Conservation (phyloP, 2,888 invertebrate genomes). For the Hipparchia sbordonii region DNA sequence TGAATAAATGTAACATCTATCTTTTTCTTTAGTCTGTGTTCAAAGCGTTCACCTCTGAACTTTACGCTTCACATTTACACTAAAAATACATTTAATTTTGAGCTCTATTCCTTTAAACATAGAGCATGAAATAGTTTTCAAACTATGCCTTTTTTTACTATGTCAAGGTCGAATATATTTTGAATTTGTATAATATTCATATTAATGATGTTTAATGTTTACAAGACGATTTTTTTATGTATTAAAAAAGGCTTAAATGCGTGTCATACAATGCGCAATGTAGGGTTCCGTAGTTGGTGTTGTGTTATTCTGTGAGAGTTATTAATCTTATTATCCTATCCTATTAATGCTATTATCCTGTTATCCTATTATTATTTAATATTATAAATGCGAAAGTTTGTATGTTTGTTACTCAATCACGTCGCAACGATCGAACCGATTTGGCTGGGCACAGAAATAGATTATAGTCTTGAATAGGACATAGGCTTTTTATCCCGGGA, state of each 20-base stretch:
- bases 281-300: no score
- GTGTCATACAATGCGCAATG: no score
- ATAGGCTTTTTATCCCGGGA: no score
- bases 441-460: no score
- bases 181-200: constrained; percentile 2
- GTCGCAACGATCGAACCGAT: no score
- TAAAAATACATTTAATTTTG: neutral
- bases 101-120: neutral
- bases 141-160: neutral
- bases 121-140: neutral
- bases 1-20: neutral
- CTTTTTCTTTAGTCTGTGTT: neutral
- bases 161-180: constrained; percentile 1
- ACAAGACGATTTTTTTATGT: neutral
- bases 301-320: no score
- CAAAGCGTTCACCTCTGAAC: constrained; percentile 10
- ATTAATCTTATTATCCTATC: no score
- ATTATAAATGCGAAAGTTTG: no score
- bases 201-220: constrained; percentile 17
- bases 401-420: no score
- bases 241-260: neutral
- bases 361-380: no score
- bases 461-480: no score
- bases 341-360: no score
- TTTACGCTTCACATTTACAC: neutral